A percentile compares a stretch with the other conserved stretches of the same genome.
phyloP scores from a whole-genome alignment of 2,888 invertebrate species.

The Dyspetes luteomarginatus region DNA sequence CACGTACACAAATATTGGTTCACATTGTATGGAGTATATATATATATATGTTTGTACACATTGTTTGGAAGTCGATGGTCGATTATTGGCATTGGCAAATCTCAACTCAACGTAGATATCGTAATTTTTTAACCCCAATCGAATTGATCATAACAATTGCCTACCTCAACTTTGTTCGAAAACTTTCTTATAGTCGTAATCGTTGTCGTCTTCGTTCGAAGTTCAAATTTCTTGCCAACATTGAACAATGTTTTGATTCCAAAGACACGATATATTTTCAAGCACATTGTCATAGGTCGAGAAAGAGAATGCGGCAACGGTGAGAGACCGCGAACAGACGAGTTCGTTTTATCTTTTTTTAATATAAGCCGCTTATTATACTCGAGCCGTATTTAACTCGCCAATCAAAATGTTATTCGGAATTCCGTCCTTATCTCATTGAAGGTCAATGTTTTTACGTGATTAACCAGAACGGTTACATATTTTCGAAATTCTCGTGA shows the following conservation, averaged over 20 bases:
- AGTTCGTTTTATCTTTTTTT: background rate
- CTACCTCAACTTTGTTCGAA: conserved; percentile 40
- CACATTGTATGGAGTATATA: conserved; percentile 79
- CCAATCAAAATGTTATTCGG: background rate
- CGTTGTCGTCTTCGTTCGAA: background rate
- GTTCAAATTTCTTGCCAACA: conserved; percentile 2
- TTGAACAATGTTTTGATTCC: background rate
- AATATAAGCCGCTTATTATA: background rate
- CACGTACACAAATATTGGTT: conserved; percentile 34
- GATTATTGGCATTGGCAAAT: background rate
- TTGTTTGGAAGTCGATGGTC: background rate
- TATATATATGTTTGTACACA: conserved; percentile 39
- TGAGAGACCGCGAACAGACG: background rate
- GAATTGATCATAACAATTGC: conserved; percentile 1
- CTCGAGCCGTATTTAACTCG: background rate
- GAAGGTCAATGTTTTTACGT: background rate
- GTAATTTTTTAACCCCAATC: background rate
- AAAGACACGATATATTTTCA: conserved; percentile 13
- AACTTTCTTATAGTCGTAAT: conserved; percentile 1
- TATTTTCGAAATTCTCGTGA: no score
- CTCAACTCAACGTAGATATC: background rate
- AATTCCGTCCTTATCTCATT: background rate
- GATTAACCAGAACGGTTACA: no score
- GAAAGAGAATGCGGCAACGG: background rate
- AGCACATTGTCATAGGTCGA: conserved; percentile 13